Conservation (phyloP, 2,888 invertebrate species). For the Eupithecia insigniata region DNA sequence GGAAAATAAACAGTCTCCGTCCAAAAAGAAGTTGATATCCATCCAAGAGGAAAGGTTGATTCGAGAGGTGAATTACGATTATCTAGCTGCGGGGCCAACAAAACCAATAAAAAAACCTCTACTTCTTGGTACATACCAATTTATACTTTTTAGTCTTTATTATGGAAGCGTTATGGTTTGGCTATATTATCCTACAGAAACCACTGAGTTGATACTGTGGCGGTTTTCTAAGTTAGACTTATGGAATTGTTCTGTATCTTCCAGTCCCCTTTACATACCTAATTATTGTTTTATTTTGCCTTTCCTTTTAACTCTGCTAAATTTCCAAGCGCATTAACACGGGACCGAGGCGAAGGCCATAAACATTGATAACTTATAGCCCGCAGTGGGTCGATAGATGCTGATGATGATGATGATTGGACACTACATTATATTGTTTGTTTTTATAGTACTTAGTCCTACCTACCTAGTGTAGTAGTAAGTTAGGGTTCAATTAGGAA, state of each 20-base stretch:
- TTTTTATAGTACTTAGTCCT: background rate
- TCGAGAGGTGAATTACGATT: constrained; percentile 68
- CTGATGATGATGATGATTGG: background rate
- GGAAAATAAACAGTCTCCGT: constrained; percentile 78
- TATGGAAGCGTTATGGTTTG: background rate
- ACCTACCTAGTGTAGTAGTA: too few relatives aligned
- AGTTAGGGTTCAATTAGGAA: too few relatives aligned
- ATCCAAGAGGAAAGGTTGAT: constrained; percentile 73
- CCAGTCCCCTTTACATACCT: background rate
- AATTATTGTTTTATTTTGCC: background rate
- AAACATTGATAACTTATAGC: background rate
- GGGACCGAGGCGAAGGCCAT: background rate
- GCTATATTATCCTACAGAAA: background rate
- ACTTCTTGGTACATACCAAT: constrained; percentile 58
- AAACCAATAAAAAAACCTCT: constrained; percentile 59
- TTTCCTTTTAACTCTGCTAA: background rate
- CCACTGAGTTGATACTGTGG: background rate
- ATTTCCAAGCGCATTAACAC: background rate
- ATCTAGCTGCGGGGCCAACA: constrained; percentile 51
- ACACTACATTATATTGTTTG: background rate
- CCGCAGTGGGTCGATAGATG: background rate
- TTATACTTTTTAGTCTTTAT: background rate
- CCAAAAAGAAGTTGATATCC: constrained; percentile 71
- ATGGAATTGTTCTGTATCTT: background rate
- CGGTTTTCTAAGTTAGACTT: background rate